Conservation (phyloP, 2,113 vertebrate species). For the Albula goreensis region DNA sequence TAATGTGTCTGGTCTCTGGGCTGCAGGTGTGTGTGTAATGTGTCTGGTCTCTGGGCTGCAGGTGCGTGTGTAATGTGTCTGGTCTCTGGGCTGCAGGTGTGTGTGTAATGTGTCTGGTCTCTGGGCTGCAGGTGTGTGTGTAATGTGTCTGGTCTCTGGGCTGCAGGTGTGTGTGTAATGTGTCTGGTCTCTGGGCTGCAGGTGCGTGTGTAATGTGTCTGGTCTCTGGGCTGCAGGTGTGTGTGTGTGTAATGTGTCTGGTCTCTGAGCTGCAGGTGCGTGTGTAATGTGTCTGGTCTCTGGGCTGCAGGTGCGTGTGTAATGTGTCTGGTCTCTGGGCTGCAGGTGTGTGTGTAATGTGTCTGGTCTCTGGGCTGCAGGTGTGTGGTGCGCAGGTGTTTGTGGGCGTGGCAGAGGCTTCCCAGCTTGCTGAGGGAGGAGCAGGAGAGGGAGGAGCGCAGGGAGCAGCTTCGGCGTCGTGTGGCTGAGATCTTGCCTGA, state of each 20-base stretch:
- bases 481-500: slow-evolving; percentile 86
- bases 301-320: no score
- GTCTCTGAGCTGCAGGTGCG: no score
- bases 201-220: no score
- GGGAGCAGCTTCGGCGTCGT: slow-evolving; percentile 75
- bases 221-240: slow-evolving; percentile 50
- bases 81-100: no score
- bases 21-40: no score
- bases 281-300: no score
- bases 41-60: no score
- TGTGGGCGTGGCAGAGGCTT: slow-evolving; percentile 78
- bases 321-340: no score
- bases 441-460: slow-evolving; percentile 72
- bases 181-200: no score
- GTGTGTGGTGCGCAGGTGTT: slow-evolving; percentile 57
- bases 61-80: no score
- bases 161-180: slow-evolving; percentile 66
- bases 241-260: background rate
- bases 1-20: slow-evolving; percentile 30
- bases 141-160: slow-evolving; percentile 35
- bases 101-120: no score
- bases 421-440: slow-evolving; percentile 71
- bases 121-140: background rate
- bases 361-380: slow-evolving; percentile 61
- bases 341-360: background rate